Evolutionary conservation across 2,797 vertebrate species (phyloP).

Genomic region (Gastrophryne carolinensis): DNA sequence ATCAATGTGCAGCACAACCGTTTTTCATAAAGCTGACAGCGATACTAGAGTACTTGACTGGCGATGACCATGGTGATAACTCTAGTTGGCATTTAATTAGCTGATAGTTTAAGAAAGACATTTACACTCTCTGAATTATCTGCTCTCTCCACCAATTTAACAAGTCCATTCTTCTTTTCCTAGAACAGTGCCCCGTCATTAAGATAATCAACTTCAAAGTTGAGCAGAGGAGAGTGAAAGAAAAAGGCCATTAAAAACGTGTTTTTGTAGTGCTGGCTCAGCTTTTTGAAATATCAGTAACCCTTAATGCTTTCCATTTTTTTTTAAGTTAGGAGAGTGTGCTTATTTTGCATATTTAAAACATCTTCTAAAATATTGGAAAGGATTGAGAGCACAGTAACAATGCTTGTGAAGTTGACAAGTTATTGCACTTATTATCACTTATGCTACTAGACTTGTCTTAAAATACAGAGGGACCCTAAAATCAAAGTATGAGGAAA

Average conservation of each 20-base stretch:
- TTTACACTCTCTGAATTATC: slow-evolving; percentile 39
- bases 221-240: not conserved
- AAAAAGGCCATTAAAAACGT: not conserved
- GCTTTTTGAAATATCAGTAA: not conserved
- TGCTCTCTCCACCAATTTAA: slow-evolving; percentile 33
- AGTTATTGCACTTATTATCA: too few relatives aligned
- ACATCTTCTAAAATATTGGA: too few relatives aligned
- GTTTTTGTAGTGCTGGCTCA: not conserved
- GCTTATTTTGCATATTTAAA: not conserved
- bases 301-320: not conserved
- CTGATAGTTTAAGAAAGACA: slow-evolving; percentile 31
- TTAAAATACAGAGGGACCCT: too few relatives aligned
- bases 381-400: too few relatives aligned
- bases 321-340: not conserved
- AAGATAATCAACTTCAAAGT: slow-evolving; percentile 30
- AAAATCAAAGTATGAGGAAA: too few relatives aligned
- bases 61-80: slow-evolving; percentile 36
- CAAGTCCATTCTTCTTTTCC: slow-evolving; percentile 37
- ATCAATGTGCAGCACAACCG: not conserved
- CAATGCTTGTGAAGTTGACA: too few relatives aligned
- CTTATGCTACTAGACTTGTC: too few relatives aligned
- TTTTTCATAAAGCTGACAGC: slow-evolving; percentile 6
- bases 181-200: slow-evolving; percentile 29
- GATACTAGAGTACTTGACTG: slow-evolving; percentile 17
- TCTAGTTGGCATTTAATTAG: slow-evolving; percentile 47